A percentile compares a stretch with the other conserved stretches of the same genome.
Evolutionary conservation across 1,140 invertebrate genomes (phyloP).

Genomic region (Musca domestica): DNA sequence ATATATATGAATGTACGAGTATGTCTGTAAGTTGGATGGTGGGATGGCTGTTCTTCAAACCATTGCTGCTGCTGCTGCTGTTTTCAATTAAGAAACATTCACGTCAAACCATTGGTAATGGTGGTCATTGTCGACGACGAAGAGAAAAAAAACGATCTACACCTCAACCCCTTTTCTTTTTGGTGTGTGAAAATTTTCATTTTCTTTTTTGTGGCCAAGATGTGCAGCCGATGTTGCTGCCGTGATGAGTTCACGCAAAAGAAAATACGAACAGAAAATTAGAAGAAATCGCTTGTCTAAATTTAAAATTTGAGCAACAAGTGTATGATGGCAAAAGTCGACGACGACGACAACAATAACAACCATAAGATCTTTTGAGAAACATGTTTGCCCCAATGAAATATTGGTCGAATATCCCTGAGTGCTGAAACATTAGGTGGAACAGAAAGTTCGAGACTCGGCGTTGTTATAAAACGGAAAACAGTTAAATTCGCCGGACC

Average conservation of each 20-base stretch:
- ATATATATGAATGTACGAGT: too few species aligned
- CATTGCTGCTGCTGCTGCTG: background rate
- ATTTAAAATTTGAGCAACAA: slow-evolving; percentile 22
- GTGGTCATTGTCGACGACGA: background rate
- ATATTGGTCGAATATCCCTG: too few species aligned
- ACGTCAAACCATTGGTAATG: slow-evolving; percentile 13
- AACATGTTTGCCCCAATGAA: too few species aligned
- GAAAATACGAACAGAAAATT: slow-evolving; percentile 1
- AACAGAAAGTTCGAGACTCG: too few species aligned
- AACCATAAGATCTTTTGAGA: background rate
- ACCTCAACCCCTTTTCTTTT: background rate
- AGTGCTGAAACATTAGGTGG: too few species aligned
- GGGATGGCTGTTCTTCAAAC: background rate
- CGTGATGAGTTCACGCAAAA: background rate
- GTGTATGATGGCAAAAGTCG: background rate
- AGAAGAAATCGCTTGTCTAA: slow-evolving; percentile 9
- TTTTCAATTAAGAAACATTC: background rate
- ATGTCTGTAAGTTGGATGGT: too few species aligned
- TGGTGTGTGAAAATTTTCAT: background rate
- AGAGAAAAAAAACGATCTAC: background rate
- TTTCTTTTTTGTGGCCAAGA: background rate
- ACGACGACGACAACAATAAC: slow-evolving; percentile 3
- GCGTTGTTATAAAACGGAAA: too few species aligned
- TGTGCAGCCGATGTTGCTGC: background rate
- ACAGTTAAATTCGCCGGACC: too few species aligned